phyloP scores from a whole-genome alignment of 2,888 invertebrate species.

The Lepetodrilus schrolli region DNA sequence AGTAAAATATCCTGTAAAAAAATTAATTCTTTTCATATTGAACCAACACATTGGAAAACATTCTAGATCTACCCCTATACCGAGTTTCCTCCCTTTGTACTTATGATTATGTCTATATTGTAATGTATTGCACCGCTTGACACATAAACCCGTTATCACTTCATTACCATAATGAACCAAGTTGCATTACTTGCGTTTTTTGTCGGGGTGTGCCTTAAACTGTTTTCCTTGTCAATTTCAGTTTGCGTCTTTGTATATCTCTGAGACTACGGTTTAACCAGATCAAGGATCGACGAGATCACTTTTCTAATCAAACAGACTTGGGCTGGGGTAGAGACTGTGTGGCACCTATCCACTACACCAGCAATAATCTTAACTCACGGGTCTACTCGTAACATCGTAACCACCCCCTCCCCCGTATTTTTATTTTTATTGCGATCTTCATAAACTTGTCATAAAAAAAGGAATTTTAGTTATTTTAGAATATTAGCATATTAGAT shows the following conservation, averaged over 20 bases:
- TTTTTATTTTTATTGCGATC: no score
- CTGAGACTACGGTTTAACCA: conserved; percentile 14
- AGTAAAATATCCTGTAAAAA: no score
- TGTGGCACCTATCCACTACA: not conserved
- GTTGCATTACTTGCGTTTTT: not conserved
- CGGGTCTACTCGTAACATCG: not conserved
- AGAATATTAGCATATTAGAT: no score
- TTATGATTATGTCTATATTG: no score
- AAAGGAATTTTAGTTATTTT: no score
- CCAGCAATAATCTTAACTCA: not conserved
- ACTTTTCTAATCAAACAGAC: not conserved
- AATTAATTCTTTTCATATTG: no score
- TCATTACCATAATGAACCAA: not conserved
- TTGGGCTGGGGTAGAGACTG: not conserved
- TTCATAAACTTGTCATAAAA: no score
- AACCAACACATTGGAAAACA: no score
- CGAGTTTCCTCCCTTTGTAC: no score
- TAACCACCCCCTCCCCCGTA: not conserved
- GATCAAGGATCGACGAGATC: not conserved
- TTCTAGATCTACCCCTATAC: no score
- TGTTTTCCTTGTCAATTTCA: conserved; percentile 8
- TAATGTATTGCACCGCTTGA: no score
- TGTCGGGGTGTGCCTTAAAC: not conserved
- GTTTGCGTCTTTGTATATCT: not conserved
- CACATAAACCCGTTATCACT: not conserved